A percentile compares a stretch with the other conserved stretches of the same genome.
phyloP scores from a whole-genome alignment of 2,888 invertebrate species.

The Phalera bucephala region DNA sequence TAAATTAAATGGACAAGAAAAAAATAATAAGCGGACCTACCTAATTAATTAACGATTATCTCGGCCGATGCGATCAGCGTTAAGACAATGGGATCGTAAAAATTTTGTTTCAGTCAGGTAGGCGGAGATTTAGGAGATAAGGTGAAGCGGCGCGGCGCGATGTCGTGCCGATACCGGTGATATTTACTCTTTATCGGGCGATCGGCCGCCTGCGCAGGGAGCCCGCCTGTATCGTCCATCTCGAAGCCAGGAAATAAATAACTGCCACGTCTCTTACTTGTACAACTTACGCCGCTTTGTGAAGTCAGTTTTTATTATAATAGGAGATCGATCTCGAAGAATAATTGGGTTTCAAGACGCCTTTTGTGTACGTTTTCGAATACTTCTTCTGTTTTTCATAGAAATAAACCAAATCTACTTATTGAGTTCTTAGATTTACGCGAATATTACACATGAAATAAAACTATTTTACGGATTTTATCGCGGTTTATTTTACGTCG shows the following conservation, averaged over 20 bases:
- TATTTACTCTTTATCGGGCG: conserved; percentile 65
- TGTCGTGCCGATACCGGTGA: conserved; percentile 63
- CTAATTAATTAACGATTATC: conserved; percentile 69
- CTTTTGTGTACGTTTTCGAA: background rate
- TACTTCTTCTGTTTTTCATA: too few species aligned
- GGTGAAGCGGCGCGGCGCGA: conserved; percentile 35
- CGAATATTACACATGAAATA: too few species aligned
- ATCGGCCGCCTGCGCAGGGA: conserved; percentile 57
- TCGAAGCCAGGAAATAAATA: conserved; percentile 49
- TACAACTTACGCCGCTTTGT: conserved; percentile 13
- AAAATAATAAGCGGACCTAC: conserved; percentile 56
- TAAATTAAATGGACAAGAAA: conserved; percentile 64
- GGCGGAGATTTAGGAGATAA: conserved; percentile 39
- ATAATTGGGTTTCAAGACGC: background rate
- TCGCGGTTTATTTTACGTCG: too few species aligned
- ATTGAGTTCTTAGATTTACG: too few species aligned
- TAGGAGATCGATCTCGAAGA: background rate
- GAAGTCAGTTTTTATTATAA: background rate
- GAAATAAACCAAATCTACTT: too few species aligned
- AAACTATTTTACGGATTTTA: too few species aligned
- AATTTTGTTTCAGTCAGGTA: conserved; percentile 55
- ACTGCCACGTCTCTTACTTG: conserved; percentile 36
- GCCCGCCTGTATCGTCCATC: conserved; percentile 50
- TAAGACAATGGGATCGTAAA: conserved; percentile 59
- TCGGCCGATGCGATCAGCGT: conserved; percentile 53